phyloP scores from a whole-genome alignment of 2,797 vertebrate species.

The Helarctos malayanus region DNA sequence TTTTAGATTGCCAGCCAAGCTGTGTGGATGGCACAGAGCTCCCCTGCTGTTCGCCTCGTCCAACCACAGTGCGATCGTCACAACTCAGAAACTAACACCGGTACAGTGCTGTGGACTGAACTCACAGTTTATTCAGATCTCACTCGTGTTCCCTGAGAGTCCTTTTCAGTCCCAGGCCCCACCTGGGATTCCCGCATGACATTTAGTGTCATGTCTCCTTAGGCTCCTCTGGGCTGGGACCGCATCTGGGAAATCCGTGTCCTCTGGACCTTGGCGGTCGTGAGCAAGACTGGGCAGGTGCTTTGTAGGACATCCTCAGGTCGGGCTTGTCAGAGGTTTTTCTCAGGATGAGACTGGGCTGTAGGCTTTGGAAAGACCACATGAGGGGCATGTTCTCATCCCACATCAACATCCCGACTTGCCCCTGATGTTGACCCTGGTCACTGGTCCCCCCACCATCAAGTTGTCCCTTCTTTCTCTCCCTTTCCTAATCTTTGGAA shows the following conservation, averaged over 20 bases:
- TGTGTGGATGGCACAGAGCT: rapidly evolving
- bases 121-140: neutral
- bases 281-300: neutral
- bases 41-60: rapidly evolving
- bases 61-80: rapidly evolving
- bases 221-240: neutral
- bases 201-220: neutral
- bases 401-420: neutral
- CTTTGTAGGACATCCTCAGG: rapidly evolving
- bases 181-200: rapidly evolving
- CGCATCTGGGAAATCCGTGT: rapidly evolving
- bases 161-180: neutral
- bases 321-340: neutral
- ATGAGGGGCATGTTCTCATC: rapidly evolving
- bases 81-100: rapidly evolving
- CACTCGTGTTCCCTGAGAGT: rapidly evolving
- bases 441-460: neutral
- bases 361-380: neutral
- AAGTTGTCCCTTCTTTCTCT: rapidly evolving
- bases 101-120: rapidly evolving
- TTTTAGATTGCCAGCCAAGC: neutral
- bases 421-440: rapidly evolving
- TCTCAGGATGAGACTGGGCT: no score
- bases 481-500: no score
- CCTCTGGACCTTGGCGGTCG: neutral